Conservation (phyloP, 2,888 invertebrate species). For the Drosophila lacicola region DNA sequence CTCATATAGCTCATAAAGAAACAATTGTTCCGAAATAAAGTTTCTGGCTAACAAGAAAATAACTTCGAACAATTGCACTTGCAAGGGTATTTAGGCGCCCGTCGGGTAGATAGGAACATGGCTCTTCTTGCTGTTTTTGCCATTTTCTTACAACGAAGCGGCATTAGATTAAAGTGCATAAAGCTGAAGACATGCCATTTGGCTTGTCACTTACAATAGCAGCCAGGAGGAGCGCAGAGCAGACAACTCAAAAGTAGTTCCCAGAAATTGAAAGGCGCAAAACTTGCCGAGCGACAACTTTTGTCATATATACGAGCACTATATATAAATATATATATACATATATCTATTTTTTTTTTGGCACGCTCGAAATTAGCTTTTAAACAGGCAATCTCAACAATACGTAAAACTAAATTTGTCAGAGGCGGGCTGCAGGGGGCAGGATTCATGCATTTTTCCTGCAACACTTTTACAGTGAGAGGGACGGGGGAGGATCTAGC, state of each 20-base stretch:
- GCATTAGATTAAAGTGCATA: slow-evolving; percentile 7
- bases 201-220: slow-evolving; percentile 41
- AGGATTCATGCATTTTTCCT: slow-evolving; percentile 71
- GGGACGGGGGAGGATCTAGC: slow-evolving; percentile 30
- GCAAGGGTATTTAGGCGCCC: slow-evolving; percentile 3
- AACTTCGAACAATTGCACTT: too few relatives aligned
- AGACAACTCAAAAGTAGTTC: slow-evolving; percentile 7
- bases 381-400: slow-evolving; percentile 71
- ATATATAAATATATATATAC: neutral
- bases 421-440: slow-evolving; percentile 1
- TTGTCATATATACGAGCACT: slow-evolving; percentile 38
- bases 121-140: too few relatives aligned
- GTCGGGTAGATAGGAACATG: too few relatives aligned
- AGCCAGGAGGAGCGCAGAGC: neutral
- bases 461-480: slow-evolving; percentile 51
- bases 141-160: slow-evolving; percentile 7
- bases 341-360: slow-evolving; percentile 6
- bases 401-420: slow-evolving; percentile 37
- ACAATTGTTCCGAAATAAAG: too few relatives aligned
- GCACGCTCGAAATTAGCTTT: slow-evolving; percentile 68
- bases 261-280: slow-evolving; percentile 42
- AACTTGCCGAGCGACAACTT: slow-evolving; percentile 49
- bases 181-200: slow-evolving; percentile 15
- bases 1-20: too few relatives aligned
- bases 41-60: too few relatives aligned